A percentile compares a stretch with the other conserved stretches of the same genome.
These are phyloP conservation scores for Phataginus tricuspis DNA, from an alignment of 2,797 vertebrate species.

Conservation along the genomic window DNA sequence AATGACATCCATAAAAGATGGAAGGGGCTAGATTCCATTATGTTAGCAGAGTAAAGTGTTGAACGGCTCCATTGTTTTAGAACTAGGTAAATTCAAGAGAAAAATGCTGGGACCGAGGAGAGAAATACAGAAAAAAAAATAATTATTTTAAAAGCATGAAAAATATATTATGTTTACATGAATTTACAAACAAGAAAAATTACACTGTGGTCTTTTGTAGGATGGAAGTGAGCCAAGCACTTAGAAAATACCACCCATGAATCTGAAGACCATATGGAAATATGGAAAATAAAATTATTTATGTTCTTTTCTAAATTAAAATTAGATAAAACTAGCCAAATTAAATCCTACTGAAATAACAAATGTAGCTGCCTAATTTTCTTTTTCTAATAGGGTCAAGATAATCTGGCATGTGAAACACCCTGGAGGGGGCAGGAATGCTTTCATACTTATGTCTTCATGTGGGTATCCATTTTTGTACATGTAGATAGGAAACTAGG, in stretches of 20 bases:
- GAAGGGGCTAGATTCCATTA: background rate
- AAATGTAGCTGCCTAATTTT: background rate
- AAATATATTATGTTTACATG: background rate
- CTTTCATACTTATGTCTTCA: background rate
- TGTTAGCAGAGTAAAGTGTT: background rate
- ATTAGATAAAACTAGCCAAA: background rate
- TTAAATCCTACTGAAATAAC: background rate
- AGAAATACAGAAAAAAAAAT: conserved; percentile 21
- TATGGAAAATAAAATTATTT: background rate
- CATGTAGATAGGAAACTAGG: background rate
- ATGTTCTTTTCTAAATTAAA: background rate
- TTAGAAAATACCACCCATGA: conserved; percentile 1
- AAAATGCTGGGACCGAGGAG: background rate
- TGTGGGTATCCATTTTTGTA: background rate
- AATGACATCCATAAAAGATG: background rate
- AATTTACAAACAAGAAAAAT: conserved; percentile 37
- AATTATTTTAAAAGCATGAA: background rate
- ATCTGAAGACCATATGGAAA: conserved; percentile 35
- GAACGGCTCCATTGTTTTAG: background rate
- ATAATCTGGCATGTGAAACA: background rate
- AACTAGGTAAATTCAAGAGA: background rate
- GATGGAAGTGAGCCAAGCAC: background rate
- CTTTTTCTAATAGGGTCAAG: background rate
- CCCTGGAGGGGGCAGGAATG: fast-evolving
- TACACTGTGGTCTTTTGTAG: background rate